These are phyloP conservation scores for Theocolax elegans DNA, from an alignment of 1,140 invertebrate species.

Conservation along the genomic window DNA sequence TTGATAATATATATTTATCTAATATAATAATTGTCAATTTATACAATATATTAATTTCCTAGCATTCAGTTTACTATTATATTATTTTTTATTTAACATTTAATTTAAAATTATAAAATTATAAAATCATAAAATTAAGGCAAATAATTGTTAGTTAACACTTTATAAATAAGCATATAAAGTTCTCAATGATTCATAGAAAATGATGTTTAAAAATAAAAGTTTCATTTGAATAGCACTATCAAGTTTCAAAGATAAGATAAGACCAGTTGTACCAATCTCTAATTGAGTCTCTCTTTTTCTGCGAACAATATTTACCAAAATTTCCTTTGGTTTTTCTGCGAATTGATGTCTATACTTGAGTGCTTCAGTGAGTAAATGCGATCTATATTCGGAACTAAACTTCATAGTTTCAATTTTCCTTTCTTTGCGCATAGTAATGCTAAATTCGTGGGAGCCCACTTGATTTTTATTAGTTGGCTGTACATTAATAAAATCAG, in stretches of 20 bases:
- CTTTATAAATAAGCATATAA: no score
- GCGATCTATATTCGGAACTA: slow-evolving; percentile 93
- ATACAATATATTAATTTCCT: not conserved
- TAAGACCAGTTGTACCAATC: no score
- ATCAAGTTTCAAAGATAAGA: slow-evolving; percentile 12
- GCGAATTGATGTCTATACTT: slow-evolving; percentile 82
- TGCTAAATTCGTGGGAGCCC: slow-evolving; percentile 80
- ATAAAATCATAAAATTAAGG: no score
- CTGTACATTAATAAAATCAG: slow-evolving; percentile 82
- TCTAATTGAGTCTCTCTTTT: no score
- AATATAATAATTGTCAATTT: slow-evolving; percentile 22
- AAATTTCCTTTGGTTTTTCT: slow-evolving; percentile 80
- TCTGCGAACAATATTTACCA: slow-evolving; percentile 68
- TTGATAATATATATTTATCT: not conserved
- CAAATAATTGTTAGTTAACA: no score
- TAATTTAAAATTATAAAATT: not conserved
- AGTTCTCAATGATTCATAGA: no score
- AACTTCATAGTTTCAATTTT: slow-evolving; percentile 96
- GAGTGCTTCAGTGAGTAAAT: slow-evolving; percentile 92
- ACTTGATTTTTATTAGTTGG: slow-evolving; percentile 71
- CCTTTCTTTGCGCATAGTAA: slow-evolving; percentile 89
- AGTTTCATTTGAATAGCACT: no score
- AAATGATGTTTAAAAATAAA: no score
- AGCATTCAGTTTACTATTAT: not conserved
- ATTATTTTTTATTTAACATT: not conserved